Evolutionary conservation across 2,113 vertebrate species (phyloP), one percentile per base, ranked within the genome.

Genomic region (Protobothrops flavoviridis): DNA sequence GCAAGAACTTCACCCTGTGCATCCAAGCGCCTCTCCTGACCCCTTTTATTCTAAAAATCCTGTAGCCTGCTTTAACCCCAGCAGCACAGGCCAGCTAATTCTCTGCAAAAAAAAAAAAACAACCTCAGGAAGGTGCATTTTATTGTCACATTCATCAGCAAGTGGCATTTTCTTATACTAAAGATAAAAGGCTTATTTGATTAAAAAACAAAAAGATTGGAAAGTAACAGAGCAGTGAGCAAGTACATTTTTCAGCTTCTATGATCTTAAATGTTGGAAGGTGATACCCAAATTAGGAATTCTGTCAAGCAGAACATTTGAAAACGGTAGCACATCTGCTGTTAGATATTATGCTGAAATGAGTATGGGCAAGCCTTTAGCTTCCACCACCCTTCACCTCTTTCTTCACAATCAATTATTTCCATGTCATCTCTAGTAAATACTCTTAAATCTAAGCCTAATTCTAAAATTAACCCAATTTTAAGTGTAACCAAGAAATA

Each of bases 111-210:
- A 7, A 59, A n/a, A n/a, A 93, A 8, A 93, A 8, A 59, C 15
- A 6, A 0, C 52, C 90, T 94, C 94, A 52, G 94, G 94, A 97
- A 90, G 93, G 39, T 64, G 94, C 64, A 92, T 96, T 95, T 95
- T 90, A 95, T 96, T 92, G 21, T 95, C 89, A 95, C 88, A 94
- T 94, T 93, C 92, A 88, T 59, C 88, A 92, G 92, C 90, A 96
- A 96, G 96, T 96, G 95, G 24, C 43, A 64, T 94, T 97, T 94
- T 90, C 93, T 85, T 95, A 85, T 48, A 87, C 45, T 88, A 95
- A 96, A 33, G 93, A 4, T 88, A 93, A 59, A 87, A 95, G 95
- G n/a, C 90, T 2, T 59, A 89, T 95, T 95, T 91, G 55, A 87
- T 95, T 94, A 50, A 85, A 93, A 81, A 81, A 39, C 13, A 74